Evolutionary conservation across 2,113 vertebrate genomes (phyloP).

Genomic region (Silurus asotus): DNA sequence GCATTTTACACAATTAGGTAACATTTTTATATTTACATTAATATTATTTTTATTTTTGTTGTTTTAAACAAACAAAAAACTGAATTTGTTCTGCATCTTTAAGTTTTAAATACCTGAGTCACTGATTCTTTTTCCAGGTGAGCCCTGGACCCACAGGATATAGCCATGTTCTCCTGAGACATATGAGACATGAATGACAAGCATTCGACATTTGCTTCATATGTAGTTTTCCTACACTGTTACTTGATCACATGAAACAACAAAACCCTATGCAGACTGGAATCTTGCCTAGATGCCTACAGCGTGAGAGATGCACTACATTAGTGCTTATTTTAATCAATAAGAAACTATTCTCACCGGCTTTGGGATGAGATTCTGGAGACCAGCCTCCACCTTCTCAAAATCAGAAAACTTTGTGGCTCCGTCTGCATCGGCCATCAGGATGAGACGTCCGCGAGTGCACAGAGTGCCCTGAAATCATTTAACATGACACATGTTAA

Average conservation of each 20-base stretch:
- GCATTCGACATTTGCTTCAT: slow-evolving; percentile 3
- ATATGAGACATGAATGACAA: neutral
- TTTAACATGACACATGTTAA: neutral
- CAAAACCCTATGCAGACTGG: neutral
- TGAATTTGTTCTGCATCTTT: neutral
- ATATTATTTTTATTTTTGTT: too few species aligned
- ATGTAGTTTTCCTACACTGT: neutral
- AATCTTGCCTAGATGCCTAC: neutral
- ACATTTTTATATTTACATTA: neutral
- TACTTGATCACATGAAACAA: neutral
- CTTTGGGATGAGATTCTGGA: slow-evolving; percentile 78
- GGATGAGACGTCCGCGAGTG: slow-evolving; percentile 82
- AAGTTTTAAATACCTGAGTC: slow-evolving; percentile 78
- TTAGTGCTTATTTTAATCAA: neutral
- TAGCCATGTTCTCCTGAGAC: slow-evolving; percentile 86
- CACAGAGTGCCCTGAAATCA: slow-evolving; percentile 82
- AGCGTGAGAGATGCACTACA: neutral
- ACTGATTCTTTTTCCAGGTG: slow-evolving; percentile 91
- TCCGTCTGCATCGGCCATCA: slow-evolving; percentile 97
- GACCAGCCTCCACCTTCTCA: slow-evolving; percentile 87
- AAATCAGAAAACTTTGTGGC: slow-evolving; percentile 93
- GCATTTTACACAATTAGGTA: neutral
- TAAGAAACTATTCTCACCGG: slow-evolving; percentile 69
- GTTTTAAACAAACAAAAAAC: neutral
- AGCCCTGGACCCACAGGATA: slow-evolving; percentile 96